Evolutionary conservation across 2,888 invertebrate species (phyloP), one percentile per base, ranked within the genome.

Genomic region (Pollenia amentaria): DNA sequence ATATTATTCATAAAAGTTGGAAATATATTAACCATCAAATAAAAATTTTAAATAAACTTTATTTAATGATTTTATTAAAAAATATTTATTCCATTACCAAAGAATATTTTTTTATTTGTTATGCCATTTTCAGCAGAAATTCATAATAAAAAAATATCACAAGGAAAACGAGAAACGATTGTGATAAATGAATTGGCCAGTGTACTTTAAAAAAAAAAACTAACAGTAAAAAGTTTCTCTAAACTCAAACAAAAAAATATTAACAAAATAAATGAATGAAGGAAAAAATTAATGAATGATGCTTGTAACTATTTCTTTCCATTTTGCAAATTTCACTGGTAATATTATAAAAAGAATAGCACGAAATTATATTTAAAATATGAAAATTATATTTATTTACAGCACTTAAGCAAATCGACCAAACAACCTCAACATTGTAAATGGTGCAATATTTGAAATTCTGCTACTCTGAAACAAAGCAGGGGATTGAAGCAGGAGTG

Each of bases 111-210:
- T 29, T 29, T 29, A 29, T 29, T 29, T 29, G 29, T 29, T 2
- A 29, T 29, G 29, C 3, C 3, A 29, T 29, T 29, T 29, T 29
- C 29, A 29, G 29, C 29, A 29, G 1, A 29, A 2, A 29, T 29
- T 3, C 2, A 29, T 29, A 29, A 2, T n/a, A n/a, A 29, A 29
- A 29, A 29, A 29, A 29, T 0, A 29, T 29, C 29, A 29, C 29
- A 6, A 29, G 29, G 29, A 29, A 29, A 29, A 6, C 29, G 29
- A 29, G 6, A 29, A 29, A 29, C 29, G 6, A 29, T 29, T 29
- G 14, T 38, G 38, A 60, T 38, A 55, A 65, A 48, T 65, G 21
- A 65, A 65, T 65, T 65, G 21, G 16, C 40, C 46, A 65, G 46
- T 65, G 46, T 46, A 44, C 65, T 11, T 21, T 29, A 21, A 3